Evolutionary conservation across 2,888 invertebrate genomes (phyloP).

Genomic region (Catocala sponsa): DNA sequence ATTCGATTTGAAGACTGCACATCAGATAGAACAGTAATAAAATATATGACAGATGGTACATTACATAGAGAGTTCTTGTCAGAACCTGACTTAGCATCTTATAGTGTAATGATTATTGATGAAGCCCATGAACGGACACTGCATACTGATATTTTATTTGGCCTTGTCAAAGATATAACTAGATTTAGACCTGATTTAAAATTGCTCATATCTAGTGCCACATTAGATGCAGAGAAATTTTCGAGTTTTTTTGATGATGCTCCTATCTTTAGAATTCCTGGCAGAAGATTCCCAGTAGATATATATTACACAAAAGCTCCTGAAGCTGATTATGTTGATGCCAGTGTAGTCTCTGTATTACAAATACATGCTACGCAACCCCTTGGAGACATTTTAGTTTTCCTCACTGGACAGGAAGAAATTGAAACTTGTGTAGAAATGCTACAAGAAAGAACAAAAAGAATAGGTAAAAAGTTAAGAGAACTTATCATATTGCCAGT

Average conservation of each 20-base stretch:
- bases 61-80: conserved; percentile 98
- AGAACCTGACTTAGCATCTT: conserved; percentile 98
- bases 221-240: conserved; percentile 99
- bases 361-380: conserved; percentile 99
- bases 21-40: conserved; percentile 97
- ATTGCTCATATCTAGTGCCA: conserved; percentile 98
- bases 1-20: conserved; percentile 99
- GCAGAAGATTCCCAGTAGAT: conserved; percentile 98
- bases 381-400: conserved; percentile 97
- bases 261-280: conserved; percentile 98
- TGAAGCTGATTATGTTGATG: conserved; percentile 99
- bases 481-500: conserved; percentile 98
- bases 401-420: conserved; percentile 97
- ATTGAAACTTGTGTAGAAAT: conserved; percentile 97
- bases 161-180: conserved; percentile 98
- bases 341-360: conserved; percentile 98
- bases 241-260: conserved; percentile 99
- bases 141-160: conserved; percentile 99
- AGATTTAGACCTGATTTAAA: conserved; percentile 98
- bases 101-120: conserved; percentile 99
- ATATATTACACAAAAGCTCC: conserved; percentile 99
- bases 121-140: conserved; percentile 99
- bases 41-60: conserved; percentile 99
- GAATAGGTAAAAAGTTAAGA: conserved; percentile 96
- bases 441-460: conserved; percentile 95